phyloP scores from a whole-genome alignment of 2,888 invertebrate species.

The Agriopis leucophaearia region DNA sequence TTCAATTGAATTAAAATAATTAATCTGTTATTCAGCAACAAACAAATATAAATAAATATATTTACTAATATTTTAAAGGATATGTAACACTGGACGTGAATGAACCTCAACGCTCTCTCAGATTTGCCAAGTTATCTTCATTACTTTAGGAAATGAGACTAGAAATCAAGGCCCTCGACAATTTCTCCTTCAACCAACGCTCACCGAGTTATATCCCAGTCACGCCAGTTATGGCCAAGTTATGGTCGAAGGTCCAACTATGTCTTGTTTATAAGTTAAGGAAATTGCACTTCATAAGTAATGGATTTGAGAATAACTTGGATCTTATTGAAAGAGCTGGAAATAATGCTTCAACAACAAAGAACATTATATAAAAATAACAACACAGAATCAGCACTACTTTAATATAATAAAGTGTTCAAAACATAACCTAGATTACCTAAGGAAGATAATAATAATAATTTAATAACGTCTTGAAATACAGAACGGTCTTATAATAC shows the following conservation, averaged over 20 bases:
- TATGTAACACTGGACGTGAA: neutral
- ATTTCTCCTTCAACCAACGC: neutral
- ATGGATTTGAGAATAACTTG: neutral
- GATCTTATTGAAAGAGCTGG: neutral
- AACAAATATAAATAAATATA: too few species aligned
- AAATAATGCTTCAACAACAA: too few species aligned
- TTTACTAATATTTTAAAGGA: too few species aligned
- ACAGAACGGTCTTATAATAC: neutral
- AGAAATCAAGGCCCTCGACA: neutral
- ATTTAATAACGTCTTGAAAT: too few species aligned
- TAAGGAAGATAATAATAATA: too few species aligned
- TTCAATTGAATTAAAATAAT: neutral
- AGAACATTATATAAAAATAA: too few species aligned
- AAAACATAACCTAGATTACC: too few species aligned
- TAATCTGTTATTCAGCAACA: neutral
- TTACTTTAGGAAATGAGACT: constrained; percentile 4
- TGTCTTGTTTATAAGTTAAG: constrained; percentile 16
- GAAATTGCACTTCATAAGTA: constrained; percentile 5
- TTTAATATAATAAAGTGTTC: too few species aligned
- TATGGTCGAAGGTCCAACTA: constrained; percentile 5
- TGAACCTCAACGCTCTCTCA: neutral
- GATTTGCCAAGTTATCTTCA: neutral
- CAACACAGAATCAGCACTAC: too few species aligned
- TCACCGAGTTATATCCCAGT: neutral
- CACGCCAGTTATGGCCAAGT: neutral